phyloP scores from a whole-genome alignment of 2,797 vertebrate species.

The Aulostomus chinensis region DNA sequence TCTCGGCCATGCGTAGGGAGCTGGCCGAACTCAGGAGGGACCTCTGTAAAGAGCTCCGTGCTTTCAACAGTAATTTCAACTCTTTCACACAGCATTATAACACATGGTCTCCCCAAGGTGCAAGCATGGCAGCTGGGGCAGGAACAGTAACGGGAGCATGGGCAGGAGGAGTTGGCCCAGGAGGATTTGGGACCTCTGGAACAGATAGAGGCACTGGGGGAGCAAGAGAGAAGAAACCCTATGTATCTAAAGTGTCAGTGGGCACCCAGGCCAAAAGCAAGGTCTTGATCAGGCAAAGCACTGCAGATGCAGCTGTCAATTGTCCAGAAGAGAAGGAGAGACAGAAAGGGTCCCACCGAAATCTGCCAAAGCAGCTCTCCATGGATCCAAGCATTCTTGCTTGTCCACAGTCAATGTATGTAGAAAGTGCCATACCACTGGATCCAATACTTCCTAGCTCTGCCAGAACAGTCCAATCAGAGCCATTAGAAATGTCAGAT shows the following conservation, averaged over 20 bases:
- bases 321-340: slow-evolving; percentile 78
- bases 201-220: slow-evolving; percentile 42
- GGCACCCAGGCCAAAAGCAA: slow-evolving; percentile 82
- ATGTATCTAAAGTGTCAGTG: slow-evolving; percentile 77
- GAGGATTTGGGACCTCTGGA: slow-evolving; percentile 27
- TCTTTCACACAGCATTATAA: slow-evolving; percentile 83
- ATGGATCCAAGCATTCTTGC: slow-evolving; percentile 79
- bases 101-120: slow-evolving; percentile 82
- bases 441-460: slow-evolving; percentile 71
- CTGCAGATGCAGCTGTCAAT: slow-evolving; percentile 81
- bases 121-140: slow-evolving; percentile 38
- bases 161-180: slow-evolving; percentile 4
- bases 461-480: slow-evolving; percentile 52
- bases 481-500: slow-evolving; percentile 50
- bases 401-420: slow-evolving; percentile 73
- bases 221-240: slow-evolving; percentile 65
- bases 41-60: slow-evolving; percentile 81
- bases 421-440: slow-evolving; percentile 78
- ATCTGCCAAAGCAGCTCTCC: slow-evolving; percentile 73
- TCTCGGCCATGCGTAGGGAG: slow-evolving; percentile 82
- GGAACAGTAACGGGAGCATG: slow-evolving; percentile 13
- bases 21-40: slow-evolving; percentile 81
- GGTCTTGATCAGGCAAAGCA: slow-evolving; percentile 79
- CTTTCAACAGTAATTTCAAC: slow-evolving; percentile 84
- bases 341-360: slow-evolving; percentile 54